Base-by-base conservation (phyloP, 2,888 invertebrate species). In the Laspeyria flexula region DNA sequence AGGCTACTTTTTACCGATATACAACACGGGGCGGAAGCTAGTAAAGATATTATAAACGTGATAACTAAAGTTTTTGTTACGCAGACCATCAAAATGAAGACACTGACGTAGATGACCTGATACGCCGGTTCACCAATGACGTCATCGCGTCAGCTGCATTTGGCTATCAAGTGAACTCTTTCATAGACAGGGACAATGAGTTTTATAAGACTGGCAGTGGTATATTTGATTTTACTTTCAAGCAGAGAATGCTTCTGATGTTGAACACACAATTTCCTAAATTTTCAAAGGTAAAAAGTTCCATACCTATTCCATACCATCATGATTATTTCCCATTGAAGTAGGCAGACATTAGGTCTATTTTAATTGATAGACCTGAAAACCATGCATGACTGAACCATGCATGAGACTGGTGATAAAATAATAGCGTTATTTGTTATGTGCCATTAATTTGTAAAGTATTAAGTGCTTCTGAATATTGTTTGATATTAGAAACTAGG, bases 101-200 rank as follows among this genome's bases (percentile, higher is more conserved):
- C 4, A 46, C 88, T 0, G 85, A 92, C 33, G 64, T 83, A 23
- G 83, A 84, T 39, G 87, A 90, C 25, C 51, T 80, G 1, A 86
- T 86, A 38, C 84, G 86, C 0, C 81, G 90, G 11, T 93, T 85
- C 55, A 85, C 92, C 0, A 93, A 82, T 52, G 93, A 93, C 61
- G 88, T 92, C 0, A 92, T 93, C 10, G 93, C 93, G 0, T 86
- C 86, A 0, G 76, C 85, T 0, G 92, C 88, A 0, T 93, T 93
- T 52, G 93, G 93, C 0, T 74, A 92, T 4, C 72, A 80, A 39
- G 83, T 90, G 0, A 83, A 93, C 66, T 93, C 93, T 0, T 49
- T 93, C 34, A 83, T 83, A 41, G 76, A 93, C 12, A 83, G 75
- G 13, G 71, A 89, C 0, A 94, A 94, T 44, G 85, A 92, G 35